Base-by-base conservation (phyloP, 2,113 vertebrate species). In the Microcebus tavaratra region DNA sequence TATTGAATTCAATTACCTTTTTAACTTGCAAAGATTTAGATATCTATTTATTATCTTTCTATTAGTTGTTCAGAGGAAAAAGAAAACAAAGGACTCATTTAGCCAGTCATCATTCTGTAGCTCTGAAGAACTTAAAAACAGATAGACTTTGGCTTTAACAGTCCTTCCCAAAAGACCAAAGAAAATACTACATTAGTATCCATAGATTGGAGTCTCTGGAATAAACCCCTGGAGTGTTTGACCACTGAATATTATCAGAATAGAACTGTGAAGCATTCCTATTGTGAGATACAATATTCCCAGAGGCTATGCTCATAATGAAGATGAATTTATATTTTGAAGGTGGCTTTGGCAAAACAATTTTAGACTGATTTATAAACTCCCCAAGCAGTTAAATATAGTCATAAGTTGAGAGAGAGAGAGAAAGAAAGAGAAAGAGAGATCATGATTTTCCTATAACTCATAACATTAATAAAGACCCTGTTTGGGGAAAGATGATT, bases 111-210 rank as follows among this genome's bases (percentile, higher is more conserved):
- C 73, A 42, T 88, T 80, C 78, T 88, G 65, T 92, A 31, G n/a
- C 53, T 96, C 45, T 96, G 81, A 83, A 53, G 36, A n/a, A 92
- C 31, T 94, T 81, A 78, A 93, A 93, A 91, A 82, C 53, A 10
- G 7, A 87, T n/a, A 91, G 65, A 70, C 25, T 61, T 84, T 34
- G 36, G 21, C 13, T 80, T 75, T 34, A 63, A 89, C 8, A 75
- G 36, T 57, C 34, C 45, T 93, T 79, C 23, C 50, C 76, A 70
- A 45, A 59, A 82, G 13, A 80, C 42, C 42, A 96, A 93, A 75
- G 61, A 81, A 89, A 93, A 68, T 45, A n/a, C 29, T 57, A 11
- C n/a, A 65, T 36, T 55, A 89, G 36, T 31, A n/a, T 76, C 31
- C 50, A 39, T 0, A 87, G 65, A 65, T 29, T n/a, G 82, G 67